These are phyloP conservation scores for Intellagama lesueurii DNA, from an alignment of 2,797 vertebrate species.

Conservation along the genomic window DNA sequence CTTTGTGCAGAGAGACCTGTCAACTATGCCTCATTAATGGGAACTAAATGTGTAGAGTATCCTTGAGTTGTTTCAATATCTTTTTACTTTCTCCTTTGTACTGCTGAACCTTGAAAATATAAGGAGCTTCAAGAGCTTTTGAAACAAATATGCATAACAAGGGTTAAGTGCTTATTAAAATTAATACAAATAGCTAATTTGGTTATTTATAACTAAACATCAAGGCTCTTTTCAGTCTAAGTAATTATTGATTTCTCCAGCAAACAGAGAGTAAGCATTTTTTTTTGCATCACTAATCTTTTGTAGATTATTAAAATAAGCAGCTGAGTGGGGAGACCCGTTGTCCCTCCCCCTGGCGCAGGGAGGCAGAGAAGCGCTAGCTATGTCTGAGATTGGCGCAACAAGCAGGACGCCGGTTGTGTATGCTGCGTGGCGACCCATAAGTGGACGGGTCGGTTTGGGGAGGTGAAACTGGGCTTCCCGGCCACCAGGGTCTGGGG, in stretches of 20 bases:
- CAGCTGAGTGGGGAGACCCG: too few species aligned
- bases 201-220: conserved; percentile 26
- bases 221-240: background rate
- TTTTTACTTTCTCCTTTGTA: conserved; percentile 22
- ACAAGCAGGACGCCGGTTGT: too few species aligned
- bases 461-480: too few species aligned
- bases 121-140: conserved; percentile 23
- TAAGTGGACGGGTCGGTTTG: too few species aligned
- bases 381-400: too few species aligned
- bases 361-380: too few species aligned
- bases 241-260: conserved; percentile 31
- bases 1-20: background rate
- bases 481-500: too few species aligned
- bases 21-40: conserved; percentile 11
- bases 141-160: conserved; percentile 11
- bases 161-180: conserved; percentile 40
- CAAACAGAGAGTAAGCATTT: background rate
- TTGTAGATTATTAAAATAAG: background rate
- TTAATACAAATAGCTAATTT: conserved; percentile 18
- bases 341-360: too few species aligned
- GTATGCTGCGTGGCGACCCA: too few species aligned
- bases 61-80: background rate
- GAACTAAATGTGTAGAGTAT: background rate
- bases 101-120: conserved; percentile 36
- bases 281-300: background rate